Base-by-base conservation (phyloP, 2,113 vertebrate genomes). In the Loxodonta africana region DNA sequence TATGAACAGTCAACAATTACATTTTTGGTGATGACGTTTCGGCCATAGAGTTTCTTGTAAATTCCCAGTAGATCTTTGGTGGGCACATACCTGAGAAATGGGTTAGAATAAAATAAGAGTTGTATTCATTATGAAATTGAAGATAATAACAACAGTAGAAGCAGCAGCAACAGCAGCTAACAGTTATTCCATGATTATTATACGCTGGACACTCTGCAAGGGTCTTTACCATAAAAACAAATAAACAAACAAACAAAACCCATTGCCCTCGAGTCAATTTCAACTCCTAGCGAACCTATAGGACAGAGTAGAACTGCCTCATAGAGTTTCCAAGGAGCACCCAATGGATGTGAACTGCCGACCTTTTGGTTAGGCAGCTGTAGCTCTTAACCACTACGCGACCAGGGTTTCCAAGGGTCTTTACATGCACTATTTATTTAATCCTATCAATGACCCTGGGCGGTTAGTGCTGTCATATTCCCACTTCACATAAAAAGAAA, bases 41-140 rank as follows among this genome's bases (percentile, higher is more conserved):
- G 95, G 65, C 98, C 98, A 73, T 99, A 99, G 78, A 98, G 98
- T 37, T 98, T 97, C 80, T 98, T 90, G 71, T 99, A 99, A 92
- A 99, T 99, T 78, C 97, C 98, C 96, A 98, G 77, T 28, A 99
- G 97, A 77, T 99, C 99, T 97, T 98, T 98, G n/a, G 98, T 96
- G 15, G 99, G 99, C 37, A 99, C 98, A 44, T 99, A 99, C 99
- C 99, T 99, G 83, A 95, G 97, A 97, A 0, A 57, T 83, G 80
- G 46, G 88, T 83, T 28, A 65, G 60, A 88, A 83, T 48, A 23
- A 83, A 81, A 44, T 21, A 73, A 69, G 46, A 41, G 17, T 18
- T 28, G 15, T 30, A 76, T 69, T 12, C 23, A 57, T 73, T 86
- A 48, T 78, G 44, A 80, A 77, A 26, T 0, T 80, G 78, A 78